phyloP scores from a whole-genome alignment of 2,888 invertebrate species.

The Heliconius charithonia region DNA sequence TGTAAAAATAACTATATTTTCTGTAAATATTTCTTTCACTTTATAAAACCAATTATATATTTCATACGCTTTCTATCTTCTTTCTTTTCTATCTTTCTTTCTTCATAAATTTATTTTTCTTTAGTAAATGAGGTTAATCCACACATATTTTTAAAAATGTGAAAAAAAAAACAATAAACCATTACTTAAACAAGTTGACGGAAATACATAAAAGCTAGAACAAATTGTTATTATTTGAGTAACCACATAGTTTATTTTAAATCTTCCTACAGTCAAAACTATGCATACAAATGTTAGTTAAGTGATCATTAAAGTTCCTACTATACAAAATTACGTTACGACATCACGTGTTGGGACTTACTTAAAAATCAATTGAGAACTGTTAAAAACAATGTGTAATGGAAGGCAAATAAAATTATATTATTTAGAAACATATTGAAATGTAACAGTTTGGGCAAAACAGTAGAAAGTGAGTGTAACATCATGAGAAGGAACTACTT shows the following conservation, averaged over 20 bases:
- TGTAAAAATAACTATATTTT: too few species aligned
- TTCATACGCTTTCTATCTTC: too few species aligned
- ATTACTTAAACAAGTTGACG: not conserved
- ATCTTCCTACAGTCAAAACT: not conserved
- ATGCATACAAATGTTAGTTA: constrained; percentile 2
- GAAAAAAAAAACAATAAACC: not conserved
- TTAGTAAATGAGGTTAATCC: too few species aligned
- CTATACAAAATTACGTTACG: not conserved
- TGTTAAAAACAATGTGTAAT: not conserved
- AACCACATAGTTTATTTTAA: not conserved
- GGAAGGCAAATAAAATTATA: not conserved
- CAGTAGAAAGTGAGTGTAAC: too few species aligned
- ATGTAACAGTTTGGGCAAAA: too few species aligned
- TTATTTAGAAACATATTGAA: not conserved
- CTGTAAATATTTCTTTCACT: too few species aligned
- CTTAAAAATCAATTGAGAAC: not conserved
- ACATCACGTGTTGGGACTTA: not conserved
- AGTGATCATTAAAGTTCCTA: constrained; percentile 1
- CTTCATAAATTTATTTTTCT: too few species aligned
- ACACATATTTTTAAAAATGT: too few species aligned
- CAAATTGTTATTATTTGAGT: not conserved
- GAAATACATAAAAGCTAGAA: not conserved
- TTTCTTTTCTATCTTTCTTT: too few species aligned
- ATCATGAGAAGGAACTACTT: not conserved
- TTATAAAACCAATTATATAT: too few species aligned